Evolutionary conservation across 2,888 invertebrate species (phyloP), one percentile per base, ranked within the genome.

Genomic region (Cantharis rustica): DNA sequence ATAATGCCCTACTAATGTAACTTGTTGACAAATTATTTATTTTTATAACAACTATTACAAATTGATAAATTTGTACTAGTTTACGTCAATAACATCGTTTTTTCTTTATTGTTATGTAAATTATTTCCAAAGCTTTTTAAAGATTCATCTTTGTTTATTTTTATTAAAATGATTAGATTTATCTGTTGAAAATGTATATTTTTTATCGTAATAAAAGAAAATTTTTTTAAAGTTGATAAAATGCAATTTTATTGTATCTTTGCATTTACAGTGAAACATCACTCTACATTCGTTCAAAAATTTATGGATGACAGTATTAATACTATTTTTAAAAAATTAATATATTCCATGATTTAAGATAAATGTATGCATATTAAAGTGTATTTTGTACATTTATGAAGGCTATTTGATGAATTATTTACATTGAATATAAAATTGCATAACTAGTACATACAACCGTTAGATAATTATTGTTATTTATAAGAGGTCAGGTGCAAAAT

Each of bases 401-500:
- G 47, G 47, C n/a, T n/a, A 47, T 47, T 47, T 47, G 7, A 47
- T 47, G 47, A 13, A 47, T n/a, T 66, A 66, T 66, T 66, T 20
- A n/a, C 64, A 64, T 64, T 64, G 17, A 64, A 64, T 64, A 64
- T 20, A 64, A 64, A 64, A 64, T 64, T 64, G 64, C 64, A 64
- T 64, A 64, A 64, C 64, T 13, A 64, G 20, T 20, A 23, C 20
- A 31, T 23, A 66, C 20, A 20, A 23, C n/a, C 11, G n/a, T 66
- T 66, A 66, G 20, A 66, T 66, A 20, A 66, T 66, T 20, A 23
- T 20, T 20, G n/a, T 66, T 66, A 20, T 20, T 13, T 23, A n/a
- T 47, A 47, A 66, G 64, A 66, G 64, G 64, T 66, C 64, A 66
- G 20, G 64, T 66, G 23, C 64, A 66, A 20, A 66, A 20, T 11